Percentiles rank a stretch among this genome's conserved stretches.
Conservation (phyloP, 2,888 invertebrate species). For the Heliconius cydno region DNA sequence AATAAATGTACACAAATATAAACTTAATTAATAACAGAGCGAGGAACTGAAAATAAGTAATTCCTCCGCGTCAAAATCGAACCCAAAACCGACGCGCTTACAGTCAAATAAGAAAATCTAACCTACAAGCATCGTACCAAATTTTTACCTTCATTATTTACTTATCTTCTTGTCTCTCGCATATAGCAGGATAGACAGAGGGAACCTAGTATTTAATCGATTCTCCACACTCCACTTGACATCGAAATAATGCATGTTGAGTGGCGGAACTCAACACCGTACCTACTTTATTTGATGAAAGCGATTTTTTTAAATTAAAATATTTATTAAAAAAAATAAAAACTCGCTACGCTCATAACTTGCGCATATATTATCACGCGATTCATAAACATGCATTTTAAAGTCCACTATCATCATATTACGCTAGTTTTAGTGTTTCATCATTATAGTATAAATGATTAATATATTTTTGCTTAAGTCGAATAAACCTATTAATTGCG, state of each 20-base stretch:
- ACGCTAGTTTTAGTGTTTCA: constrained; percentile 18
- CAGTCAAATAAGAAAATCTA: neutral
- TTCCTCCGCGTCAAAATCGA: neutral
- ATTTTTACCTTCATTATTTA: no score
- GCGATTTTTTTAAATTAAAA: no score
- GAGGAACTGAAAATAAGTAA: neutral
- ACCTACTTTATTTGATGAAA: no score
- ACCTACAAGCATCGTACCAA: neutral
- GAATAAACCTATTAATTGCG: neutral
- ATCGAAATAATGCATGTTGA: neutral
- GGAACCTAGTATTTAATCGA: no score
- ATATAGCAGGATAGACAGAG: no score
- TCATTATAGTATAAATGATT: constrained; percentile 3
- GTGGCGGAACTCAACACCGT: neutral
- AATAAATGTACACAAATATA: no score
- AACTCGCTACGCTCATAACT: constrained; percentile 27
- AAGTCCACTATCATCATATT: constrained; percentile 26
- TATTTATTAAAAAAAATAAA: neutral
- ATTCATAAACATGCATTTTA: constrained; percentile 30
- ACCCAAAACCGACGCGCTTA: neutral
- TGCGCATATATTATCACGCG: constrained; percentile 29
- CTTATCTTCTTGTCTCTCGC: no score
- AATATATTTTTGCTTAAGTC: neutral
- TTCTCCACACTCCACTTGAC: no score
- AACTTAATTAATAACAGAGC: neutral